Evolutionary conservation across 2,888 invertebrate species (phyloP).

Genomic region (Ephialtes manifestator): DNA sequence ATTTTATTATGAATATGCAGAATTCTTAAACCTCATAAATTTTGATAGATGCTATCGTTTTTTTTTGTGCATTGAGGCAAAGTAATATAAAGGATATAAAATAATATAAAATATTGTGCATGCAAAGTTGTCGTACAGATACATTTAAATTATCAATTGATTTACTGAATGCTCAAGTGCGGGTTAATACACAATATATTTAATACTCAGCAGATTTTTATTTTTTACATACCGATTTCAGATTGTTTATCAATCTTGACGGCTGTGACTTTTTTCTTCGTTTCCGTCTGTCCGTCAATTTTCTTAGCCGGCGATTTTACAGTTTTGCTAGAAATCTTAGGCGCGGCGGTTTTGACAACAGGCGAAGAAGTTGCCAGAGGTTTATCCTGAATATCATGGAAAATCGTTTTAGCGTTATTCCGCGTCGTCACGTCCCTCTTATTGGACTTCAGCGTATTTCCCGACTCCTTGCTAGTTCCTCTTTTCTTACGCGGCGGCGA

Average conservation of each 20-base stretch:
- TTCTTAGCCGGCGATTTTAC: constrained; percentile 52
- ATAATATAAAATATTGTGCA: too few species aligned
- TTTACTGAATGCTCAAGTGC: too few species aligned
- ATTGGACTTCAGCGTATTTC: constrained; percentile 48
- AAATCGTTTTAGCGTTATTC: constrained; percentile 36
- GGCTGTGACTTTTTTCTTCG: constrained; percentile 36
- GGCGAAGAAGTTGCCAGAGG: constrained; percentile 81
- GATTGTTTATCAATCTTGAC: constrained; percentile 21
- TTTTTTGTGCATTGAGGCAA: too few species aligned
- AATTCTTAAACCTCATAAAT: too few species aligned
- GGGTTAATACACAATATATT: too few species aligned
- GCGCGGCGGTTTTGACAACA: constrained; percentile 58
- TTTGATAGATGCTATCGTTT: too few species aligned
- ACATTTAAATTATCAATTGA: too few species aligned
- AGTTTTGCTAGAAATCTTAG: constrained; percentile 63
- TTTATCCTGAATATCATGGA: constrained; percentile 65
- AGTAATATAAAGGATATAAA: too few species aligned
- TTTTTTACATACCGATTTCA: constrained; percentile 57
- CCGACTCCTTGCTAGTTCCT: constrained; percentile 31
- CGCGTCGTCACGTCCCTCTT: constrained; percentile 59
- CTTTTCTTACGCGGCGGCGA: constrained; percentile 75
- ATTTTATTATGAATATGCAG: too few species aligned
- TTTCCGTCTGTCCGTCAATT: constrained; percentile 33
- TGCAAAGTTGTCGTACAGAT: too few species aligned
- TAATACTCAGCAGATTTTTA: too few species aligned